Base-by-base conservation (phyloP, 1,140 invertebrate species). In the Scylla paramamosain region DNA sequence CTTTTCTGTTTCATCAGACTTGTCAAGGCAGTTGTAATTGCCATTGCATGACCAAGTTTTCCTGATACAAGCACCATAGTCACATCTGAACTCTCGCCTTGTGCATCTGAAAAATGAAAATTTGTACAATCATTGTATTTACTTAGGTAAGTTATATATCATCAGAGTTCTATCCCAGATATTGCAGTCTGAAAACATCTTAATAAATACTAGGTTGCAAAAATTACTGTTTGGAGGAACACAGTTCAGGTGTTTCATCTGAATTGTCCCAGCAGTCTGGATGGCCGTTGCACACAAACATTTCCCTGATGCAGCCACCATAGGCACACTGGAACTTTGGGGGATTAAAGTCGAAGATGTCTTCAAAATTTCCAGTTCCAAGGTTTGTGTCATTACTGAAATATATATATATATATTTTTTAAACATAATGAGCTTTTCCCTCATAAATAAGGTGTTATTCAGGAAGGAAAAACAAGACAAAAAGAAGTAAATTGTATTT, bases 31-130 rank as follows among this genome's bases (percentile, higher is more conserved):
- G 96, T 99, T 98, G 96, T 99, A 98, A 96, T 99, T 99, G 0
- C 98, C 98, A 97, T 99, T 99, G 97, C 99, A 99, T 4, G 99
- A 98, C 98, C 99, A 99, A 97, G 99, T 98, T 90, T 98, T 97
- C 0, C 98, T 98, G 94, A 99, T 99, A 96, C 99, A 99, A 96
- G 99, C 98, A 4, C 99, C 99, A 97, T 99, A 99, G 12, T 97
- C 97, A 96, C 99, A 99, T 95, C 98, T 98, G 97, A 99, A 99
- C 97, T 99, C 77, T 25, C 93, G 88, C 25, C 87, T 52, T 14
- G 31, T 20, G 59, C 93, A 94, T 25, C 93, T 94, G 67, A 39
- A 93, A n/a, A 86, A 31, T 77, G 0, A 77, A 77, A 77, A 25
- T 20, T 14, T 59, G 52, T 59, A 77, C 67, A n/a, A n/a, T 77